Conservation (phyloP, 1,140 invertebrate genomes). For the Wasmannia auropunctata region DNA sequence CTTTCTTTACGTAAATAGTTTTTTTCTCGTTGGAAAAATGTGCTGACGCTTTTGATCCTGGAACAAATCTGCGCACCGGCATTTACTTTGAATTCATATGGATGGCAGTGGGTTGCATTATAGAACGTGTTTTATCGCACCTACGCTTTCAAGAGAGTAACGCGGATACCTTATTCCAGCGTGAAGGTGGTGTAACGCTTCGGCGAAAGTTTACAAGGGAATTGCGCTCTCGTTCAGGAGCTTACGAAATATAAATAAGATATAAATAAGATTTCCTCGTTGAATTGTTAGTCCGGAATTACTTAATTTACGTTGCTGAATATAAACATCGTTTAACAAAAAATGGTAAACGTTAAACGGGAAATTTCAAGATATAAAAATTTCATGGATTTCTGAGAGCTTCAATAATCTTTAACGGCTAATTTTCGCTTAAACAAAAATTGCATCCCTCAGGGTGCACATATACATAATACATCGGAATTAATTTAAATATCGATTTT, state of each 20-base stretch:
- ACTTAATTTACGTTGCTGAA: not conserved
- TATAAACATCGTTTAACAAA: not conserved
- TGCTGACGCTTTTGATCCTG: conserved; percentile 45
- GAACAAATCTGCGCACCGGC: conserved; percentile 27
- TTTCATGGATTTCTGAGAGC: not conserved
- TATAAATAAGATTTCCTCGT: not conserved
- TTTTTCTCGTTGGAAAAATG: conserved; percentile 16
- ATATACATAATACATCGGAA: not conserved
- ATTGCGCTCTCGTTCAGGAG: not conserved
- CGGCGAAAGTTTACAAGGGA: not conserved
- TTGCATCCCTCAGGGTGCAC: not conserved
- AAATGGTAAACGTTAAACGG: not conserved
- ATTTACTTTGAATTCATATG: conserved; percentile 46
- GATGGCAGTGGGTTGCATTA: conserved; percentile 4
- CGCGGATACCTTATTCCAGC: not conserved
- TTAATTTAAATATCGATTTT: conserved; percentile 21
- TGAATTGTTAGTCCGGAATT: not conserved
- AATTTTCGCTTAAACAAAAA: conserved; percentile 2
- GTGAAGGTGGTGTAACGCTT: conserved; percentile 8
- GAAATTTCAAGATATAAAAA: not conserved
- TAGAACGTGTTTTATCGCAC: conserved; percentile 21
- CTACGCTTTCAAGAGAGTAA: not conserved
- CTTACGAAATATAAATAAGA: too few relatives aligned
- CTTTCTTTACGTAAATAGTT: conserved; percentile 37
- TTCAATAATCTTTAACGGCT: not conserved